Percentiles rank a stretch among this genome's conserved stretches.
These are phyloP conservation scores for Drosophila eugracilis DNA, from an alignment of 1,140 invertebrate genomes.

Conservation along the genomic window DNA sequence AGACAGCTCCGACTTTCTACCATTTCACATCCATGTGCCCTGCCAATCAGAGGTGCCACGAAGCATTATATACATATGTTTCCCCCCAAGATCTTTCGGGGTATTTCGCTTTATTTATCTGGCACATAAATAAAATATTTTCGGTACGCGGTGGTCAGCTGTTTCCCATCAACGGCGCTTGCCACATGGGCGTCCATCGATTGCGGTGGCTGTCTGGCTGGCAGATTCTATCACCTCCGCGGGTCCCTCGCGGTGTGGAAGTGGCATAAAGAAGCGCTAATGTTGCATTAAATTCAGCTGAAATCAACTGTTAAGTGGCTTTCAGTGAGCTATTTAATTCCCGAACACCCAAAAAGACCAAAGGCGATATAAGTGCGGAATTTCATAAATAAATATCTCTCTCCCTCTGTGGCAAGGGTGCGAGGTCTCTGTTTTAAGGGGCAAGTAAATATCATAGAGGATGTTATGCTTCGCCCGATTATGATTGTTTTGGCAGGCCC, in stretches of 20 bases:
- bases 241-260: slow-evolving; percentile 4
- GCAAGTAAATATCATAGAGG: slow-evolving; percentile 34
- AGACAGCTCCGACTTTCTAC: slow-evolving; percentile 32
- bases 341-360: slow-evolving; percentile 51
- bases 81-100: slow-evolving; percentile 21
- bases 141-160: slow-evolving; percentile 71
- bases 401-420: too few relatives aligned
- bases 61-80: slow-evolving; percentile 22
- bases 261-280: slow-evolving; percentile 74
- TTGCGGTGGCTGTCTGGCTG: not conserved
- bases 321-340: slow-evolving; percentile 83
- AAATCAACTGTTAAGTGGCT: slow-evolving; percentile 82
- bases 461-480: slow-evolving; percentile 32
- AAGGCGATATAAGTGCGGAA: slow-evolving; percentile 57
- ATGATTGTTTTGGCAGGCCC: slow-evolving; percentile 36
- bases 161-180: slow-evolving; percentile 79
- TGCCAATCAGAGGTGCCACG: slow-evolving; percentile 38
- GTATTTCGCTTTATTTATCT: slow-evolving; percentile 69
- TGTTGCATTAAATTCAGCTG: slow-evolving; percentile 83
- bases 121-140: slow-evolving; percentile 81
- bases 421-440: slow-evolving; percentile 23
- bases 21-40: slow-evolving; percentile 34
- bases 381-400: slow-evolving; percentile 75
- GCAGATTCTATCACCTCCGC: slow-evolving; percentile 57
- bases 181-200: slow-evolving; percentile 57